A percentile compares a stretch with the other conserved stretches of the same genome.
phyloP scores from a whole-genome alignment of 2,888 invertebrate genomes.

The Lobophora halterata region DNA sequence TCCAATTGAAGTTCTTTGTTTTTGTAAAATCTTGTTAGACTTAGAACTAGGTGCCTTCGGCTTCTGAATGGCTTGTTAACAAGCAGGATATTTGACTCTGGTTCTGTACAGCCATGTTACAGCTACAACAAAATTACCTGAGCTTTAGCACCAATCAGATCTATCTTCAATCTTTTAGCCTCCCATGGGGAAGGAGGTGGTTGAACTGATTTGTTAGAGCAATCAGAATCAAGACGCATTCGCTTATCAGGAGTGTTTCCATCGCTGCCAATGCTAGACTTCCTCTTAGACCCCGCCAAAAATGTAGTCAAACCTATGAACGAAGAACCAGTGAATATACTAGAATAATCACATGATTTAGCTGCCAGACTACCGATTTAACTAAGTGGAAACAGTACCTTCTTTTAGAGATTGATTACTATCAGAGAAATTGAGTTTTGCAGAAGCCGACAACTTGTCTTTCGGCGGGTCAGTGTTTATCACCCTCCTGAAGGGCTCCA shows the following conservation, averaged over 20 bases:
- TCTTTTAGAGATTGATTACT: conserved; percentile 69
- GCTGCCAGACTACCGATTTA: neutral
- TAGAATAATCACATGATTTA: neutral
- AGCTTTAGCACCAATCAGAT: conserved; percentile 82
- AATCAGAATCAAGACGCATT: conserved; percentile 53
- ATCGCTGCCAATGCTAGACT: conserved; percentile 55
- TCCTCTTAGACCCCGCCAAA: conserved; percentile 62
- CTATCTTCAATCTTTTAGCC: conserved; percentile 82
- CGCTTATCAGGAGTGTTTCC: conserved; percentile 62
- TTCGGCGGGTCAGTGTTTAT: conserved; percentile 73
- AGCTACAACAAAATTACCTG: conserved; percentile 54
- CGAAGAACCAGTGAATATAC: neutral
- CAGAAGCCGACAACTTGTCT: conserved; percentile 67
- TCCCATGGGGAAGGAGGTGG: conserved; percentile 83
- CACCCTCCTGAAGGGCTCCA: conserved; percentile 72
- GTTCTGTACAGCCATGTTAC: no score
- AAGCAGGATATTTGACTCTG: no score
- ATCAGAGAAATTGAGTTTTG: conserved; percentile 72
- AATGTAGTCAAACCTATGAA: conserved; percentile 56
- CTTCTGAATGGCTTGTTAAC: no score
- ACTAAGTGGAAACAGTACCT: conserved; percentile 42
- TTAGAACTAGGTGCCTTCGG: no score
- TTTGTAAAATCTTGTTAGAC: no score
- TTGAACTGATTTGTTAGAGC: conserved; percentile 38
- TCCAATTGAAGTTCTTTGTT: no score